A percentile compares a stretch with the other conserved stretches of the same genome.
Evolutionary conservation across 2,113 vertebrate genomes (phyloP).

Genomic region (Hystrix cristata): DNA sequence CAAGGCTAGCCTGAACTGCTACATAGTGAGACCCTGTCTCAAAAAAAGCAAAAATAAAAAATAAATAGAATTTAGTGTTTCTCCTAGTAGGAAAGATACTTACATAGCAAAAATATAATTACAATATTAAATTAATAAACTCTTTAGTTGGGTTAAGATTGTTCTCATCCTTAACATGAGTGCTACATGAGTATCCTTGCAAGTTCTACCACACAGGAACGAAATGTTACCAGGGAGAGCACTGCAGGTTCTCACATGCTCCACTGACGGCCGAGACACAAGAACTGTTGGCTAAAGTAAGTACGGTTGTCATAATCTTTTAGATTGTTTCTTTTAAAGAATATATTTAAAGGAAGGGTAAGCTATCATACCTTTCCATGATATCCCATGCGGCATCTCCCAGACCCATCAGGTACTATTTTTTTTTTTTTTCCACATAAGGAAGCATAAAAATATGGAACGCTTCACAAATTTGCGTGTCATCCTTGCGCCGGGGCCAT

Average conservation of each 20-base stretch:
- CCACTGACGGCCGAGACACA: constrained; percentile 95
- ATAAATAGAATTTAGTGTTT: not conserved
- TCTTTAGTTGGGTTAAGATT: constrained; percentile 42
- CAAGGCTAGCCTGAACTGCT: not conserved
- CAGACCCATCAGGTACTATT: too few relatives aligned
- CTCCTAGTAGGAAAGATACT: not conserved
- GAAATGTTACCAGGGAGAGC: constrained; percentile 98
- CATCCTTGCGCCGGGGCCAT: too few relatives aligned
- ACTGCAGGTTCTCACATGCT: constrained; percentile 98
- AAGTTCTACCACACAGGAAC: constrained; percentile 99
- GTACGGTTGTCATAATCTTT: not conserved
- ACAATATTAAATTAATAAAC: constrained; percentile 36
- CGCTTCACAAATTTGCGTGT: too few relatives aligned
- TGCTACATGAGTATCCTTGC: constrained; percentile 97
- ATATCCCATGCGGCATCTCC: too few relatives aligned
- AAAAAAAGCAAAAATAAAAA: not conserved
- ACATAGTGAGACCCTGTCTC: not conserved
- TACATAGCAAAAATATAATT: constrained; percentile 20
- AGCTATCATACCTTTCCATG: too few relatives aligned
- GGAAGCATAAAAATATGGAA: too few relatives aligned
- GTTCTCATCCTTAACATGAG: constrained; percentile 89
- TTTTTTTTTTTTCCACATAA: too few relatives aligned
- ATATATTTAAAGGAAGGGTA: not conserved
- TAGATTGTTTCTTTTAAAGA: constrained; percentile 14
- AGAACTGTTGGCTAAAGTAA: constrained; percentile 96